Evolutionary conservation across 2,797 vertebrate genomes (phyloP), one percentile per base, ranked within the genome.

Genomic region (Ceyx erithaca): DNA sequence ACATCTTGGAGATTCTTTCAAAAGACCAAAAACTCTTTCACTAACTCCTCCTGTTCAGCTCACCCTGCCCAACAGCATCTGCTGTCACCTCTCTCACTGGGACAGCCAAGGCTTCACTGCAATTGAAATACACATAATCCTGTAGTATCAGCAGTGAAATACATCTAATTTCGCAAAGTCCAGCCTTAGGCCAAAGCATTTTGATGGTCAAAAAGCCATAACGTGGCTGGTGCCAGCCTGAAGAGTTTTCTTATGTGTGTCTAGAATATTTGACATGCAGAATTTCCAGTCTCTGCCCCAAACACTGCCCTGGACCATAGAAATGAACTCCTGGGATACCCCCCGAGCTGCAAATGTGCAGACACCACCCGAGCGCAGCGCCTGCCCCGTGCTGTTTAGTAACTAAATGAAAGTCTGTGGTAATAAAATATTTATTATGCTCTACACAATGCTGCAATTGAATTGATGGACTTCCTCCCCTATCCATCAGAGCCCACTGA

Each of bases 391-490:
- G 0, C 45, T 48, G 23, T 76, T 85, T 12, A 62, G 92, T 83
- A 85, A 87, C 43, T 35, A 62, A 80, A 55, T 9, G 69, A 62
- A 2, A 78, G 61, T 15, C 62, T 26, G 57, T 14, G 64, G 63
- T 67, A 80, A 87, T 91, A 46, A 83, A 91, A 45, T 89, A 82
- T 86, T 94, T 84, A 90, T 80, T 62, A 49, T 46, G 68, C 25
- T 58, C 82, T 22, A 55, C 31, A 77, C 69, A 85, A 21, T 9
- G 8, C 43, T 23, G 78, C 68, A 48, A 11, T 3, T 72, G 68
- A 55, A 49, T 17, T 57, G 77, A 63, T 80, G 82, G 30, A 43
- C 81, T 70, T 87, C 77, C 83, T 61, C 58, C 70, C 84, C 54
- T 68, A 33, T 61, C 80, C 89, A 85, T 92, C 82, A 80, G 80